phyloP scores from a whole-genome alignment of 1,140 invertebrate genomes.

The Araneus ventricosus region DNA sequence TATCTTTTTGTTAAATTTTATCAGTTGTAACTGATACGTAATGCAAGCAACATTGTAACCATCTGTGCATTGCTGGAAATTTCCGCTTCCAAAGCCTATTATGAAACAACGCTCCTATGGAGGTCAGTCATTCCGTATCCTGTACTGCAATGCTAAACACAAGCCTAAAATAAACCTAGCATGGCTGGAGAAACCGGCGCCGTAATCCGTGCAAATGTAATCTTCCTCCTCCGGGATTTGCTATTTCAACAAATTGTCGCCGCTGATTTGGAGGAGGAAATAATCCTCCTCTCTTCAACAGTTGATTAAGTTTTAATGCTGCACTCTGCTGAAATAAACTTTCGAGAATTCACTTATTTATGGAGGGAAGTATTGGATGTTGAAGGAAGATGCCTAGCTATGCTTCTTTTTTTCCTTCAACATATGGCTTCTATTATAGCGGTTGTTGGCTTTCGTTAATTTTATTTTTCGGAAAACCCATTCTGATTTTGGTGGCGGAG shows the following conservation, averaged over 20 bases:
- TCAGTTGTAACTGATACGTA: too few species aligned
- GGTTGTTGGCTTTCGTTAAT: neutral
- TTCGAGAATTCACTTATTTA: neutral
- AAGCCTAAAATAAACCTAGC: too few species aligned
- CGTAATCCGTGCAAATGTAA: too few species aligned
- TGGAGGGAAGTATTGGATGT: neutral
- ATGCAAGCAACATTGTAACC: too few species aligned
- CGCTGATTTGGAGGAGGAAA: neutral
- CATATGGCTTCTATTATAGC: neutral
- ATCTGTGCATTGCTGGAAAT: too few species aligned
- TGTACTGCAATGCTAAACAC: too few species aligned
- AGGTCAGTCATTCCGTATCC: too few species aligned
- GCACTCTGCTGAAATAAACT: neutral
- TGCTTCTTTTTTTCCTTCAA: neutral
- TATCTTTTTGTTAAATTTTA: too few species aligned
- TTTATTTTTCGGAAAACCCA: neutral
- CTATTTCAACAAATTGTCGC: neutral
- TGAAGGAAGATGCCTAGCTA: neutral
- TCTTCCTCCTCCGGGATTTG: neutral
- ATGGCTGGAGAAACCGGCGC: too few species aligned
- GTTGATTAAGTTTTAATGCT: neutral
- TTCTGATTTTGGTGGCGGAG: too few species aligned
- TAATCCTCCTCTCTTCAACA: neutral
- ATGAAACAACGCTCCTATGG: too few species aligned
- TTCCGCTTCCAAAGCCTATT: too few species aligned